Conservation (phyloP, 1,140 invertebrate genomes). For the Ips nitidus region DNA sequence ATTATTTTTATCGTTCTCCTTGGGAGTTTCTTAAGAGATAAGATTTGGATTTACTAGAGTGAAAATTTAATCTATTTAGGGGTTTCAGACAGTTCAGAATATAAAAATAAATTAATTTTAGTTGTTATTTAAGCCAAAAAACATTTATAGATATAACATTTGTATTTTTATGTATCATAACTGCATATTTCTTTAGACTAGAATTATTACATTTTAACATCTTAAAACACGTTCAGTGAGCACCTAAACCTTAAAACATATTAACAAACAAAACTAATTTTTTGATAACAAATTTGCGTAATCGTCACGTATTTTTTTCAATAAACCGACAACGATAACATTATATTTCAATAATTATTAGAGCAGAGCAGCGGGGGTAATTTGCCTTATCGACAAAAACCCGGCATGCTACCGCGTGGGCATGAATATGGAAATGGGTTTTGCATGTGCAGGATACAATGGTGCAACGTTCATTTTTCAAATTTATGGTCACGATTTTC, state of each 20-base stretch:
- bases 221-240: too few species aligned
- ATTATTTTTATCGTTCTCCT: slow-evolving; percentile 45
- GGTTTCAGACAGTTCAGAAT: too few species aligned
- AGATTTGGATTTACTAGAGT: slow-evolving; percentile 18
- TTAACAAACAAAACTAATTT: neutral
- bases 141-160: too few species aligned
- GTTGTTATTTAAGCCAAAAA: too few species aligned
- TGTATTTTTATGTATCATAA: too few species aligned
- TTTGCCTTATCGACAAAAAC: slow-evolving; percentile 25
- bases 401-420: slow-evolving; percentile 21
- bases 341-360: slow-evolving; percentile 10
- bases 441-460: slow-evolving; percentile 25
- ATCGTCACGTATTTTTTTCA: slow-evolving; percentile 25
- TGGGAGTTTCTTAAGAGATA: slow-evolving; percentile 30
- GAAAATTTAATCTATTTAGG: slow-evolving; percentile 9
- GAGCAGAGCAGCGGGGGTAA: slow-evolving; percentile 12
- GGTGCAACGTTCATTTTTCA: slow-evolving; percentile 27
- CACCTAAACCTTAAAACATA: too few species aligned
- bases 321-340: slow-evolving; percentile 21
- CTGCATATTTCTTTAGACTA: too few species aligned
- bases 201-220: too few species aligned
- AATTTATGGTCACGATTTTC: slow-evolving; percentile 21
- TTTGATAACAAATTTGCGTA: neutral
- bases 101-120: too few species aligned
- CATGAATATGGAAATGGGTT: slow-evolving; percentile 27